Evolutionary conservation across 2,797 vertebrate genomes (phyloP), one percentile per base, ranked within the genome.

Genomic region (Labroides dimidiatus): DNA sequence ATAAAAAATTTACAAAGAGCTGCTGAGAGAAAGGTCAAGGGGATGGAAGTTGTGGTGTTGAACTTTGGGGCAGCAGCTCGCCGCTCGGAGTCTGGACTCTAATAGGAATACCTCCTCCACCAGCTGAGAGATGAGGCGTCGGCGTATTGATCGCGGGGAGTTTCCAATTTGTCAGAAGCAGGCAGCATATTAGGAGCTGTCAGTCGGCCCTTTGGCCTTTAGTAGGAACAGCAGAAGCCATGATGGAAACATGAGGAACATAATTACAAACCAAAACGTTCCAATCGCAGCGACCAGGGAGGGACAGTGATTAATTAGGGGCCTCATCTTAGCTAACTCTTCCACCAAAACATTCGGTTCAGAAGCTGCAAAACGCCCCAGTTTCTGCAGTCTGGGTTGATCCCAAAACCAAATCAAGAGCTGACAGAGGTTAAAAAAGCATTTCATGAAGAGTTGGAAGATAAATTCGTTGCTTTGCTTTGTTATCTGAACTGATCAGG

Each of bases 31-130:
- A 96, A 97, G 95, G 95, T 95, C 94, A 96, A 88, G 91, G 82
- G 84, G 87, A 94, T 91, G 91, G 90, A 87, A 93, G 93, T 91
- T 93, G 93, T 92, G 92, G 89, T 82, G 86, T 80, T 95, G 95
- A 96, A 96, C 95, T 96, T 96, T 95, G 93, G 90, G 90, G 89
- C 84, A 53, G 85, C 87, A 74, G 89, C 71, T 81, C 90, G 86
- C 84, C 84, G 54, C 85, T 82, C 85, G 64, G 86, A 94, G 63
- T 72, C 69, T 20, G 8, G 54, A 89, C 87, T 24, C 94, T 87
- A 91, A 90, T 92, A 87, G 84, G 85, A 90, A 89, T 87, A 75
- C 81, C 87, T 90, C 83, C 87, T 89, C 84, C 85, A 82, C 63
- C 76, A 64, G 83, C 63, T 64, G n/a, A 72, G 81, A 78, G 70